These are phyloP conservation scores for Polyommatus iphigenia DNA, from an alignment of 2,888 invertebrate genomes.

Conservation along the genomic window DNA sequence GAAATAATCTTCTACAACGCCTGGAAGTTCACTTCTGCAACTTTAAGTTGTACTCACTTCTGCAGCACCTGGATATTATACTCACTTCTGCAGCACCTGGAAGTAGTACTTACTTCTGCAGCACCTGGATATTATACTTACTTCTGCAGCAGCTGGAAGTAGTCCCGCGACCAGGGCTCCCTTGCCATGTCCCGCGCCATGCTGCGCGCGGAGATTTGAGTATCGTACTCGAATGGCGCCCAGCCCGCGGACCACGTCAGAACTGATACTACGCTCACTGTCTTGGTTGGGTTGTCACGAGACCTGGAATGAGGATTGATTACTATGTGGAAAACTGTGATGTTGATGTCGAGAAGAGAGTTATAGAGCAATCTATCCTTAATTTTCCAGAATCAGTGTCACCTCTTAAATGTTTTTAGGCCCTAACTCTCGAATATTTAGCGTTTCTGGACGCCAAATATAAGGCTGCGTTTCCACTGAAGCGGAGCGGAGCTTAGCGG, in stretches of 20 bases:
- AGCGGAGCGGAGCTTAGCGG: no score
- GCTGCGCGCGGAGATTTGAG: slow-evolving; percentile 80
- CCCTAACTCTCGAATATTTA: no score
- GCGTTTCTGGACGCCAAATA: no score
- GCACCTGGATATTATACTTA: slow-evolving; percentile 56
- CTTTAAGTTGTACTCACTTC: no score
- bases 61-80: not conserved
- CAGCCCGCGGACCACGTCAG: slow-evolving; percentile 82
- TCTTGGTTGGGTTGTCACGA: slow-evolving; percentile 52
- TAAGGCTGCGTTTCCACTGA: no score
- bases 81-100: slow-evolving; percentile 81
- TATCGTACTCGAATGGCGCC: slow-evolving; percentile 84
- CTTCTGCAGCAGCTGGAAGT: slow-evolving; percentile 83
- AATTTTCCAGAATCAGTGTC: no score
- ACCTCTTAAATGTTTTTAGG: no score
- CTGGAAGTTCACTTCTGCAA: no score
- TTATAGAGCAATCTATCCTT: no score
- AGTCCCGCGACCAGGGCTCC: slow-evolving; percentile 84
- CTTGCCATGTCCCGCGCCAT: slow-evolving; percentile 83
- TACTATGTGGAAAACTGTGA: no score
- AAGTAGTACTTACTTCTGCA: slow-evolving; percentile 83
- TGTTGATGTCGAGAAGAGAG: no score
- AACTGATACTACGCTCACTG: slow-evolving; percentile 77
- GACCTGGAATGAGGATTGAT: slow-evolving; percentile 46
- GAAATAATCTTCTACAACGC: no score